Conservation (phyloP, 2,113 vertebrate genomes). For the Poicephalus meyeri region DNA sequence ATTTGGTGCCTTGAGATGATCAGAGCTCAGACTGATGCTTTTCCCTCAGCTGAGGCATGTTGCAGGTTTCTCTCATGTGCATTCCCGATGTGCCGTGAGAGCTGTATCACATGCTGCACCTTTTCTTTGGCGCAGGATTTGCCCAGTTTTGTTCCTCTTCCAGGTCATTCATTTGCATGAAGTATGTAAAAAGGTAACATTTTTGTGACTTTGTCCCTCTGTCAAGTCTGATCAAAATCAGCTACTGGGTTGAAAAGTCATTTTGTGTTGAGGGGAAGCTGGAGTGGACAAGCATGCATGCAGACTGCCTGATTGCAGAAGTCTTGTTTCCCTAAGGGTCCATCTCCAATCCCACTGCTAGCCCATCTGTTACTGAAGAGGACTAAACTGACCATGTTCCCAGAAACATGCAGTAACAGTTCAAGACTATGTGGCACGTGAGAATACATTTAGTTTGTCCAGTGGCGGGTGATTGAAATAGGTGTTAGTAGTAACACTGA, state of each 20-base stretch:
- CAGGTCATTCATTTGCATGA: neutral
- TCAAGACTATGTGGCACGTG: neutral
- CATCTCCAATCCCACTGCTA: fast-evolving
- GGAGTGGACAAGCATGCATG: neutral
- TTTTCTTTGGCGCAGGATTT: neutral
- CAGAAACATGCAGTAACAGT: neutral
- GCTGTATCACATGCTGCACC: fast-evolving
- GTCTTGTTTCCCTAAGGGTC: neutral
- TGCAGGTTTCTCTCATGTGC: neutral
- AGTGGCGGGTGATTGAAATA: neutral
- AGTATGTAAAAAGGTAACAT: neutral
- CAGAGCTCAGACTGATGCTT: neutral
- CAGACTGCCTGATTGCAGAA: neutral
- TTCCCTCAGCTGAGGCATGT: neutral
- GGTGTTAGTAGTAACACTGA: neutral
- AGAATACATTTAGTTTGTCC: neutral
- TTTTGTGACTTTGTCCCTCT: neutral
- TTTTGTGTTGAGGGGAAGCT: neutral
- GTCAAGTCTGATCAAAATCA: neutral
- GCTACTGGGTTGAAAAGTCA: neutral
- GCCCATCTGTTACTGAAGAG: neutral
- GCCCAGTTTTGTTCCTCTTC: neutral
- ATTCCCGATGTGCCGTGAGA: neutral
- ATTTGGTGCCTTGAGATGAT: neutral
- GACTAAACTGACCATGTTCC: neutral